Percentiles rank a stretch among this genome's conserved stretches.
Evolutionary conservation across 2,888 invertebrate species (phyloP).

Genomic region (Cryptophagus acutangulus): DNA sequence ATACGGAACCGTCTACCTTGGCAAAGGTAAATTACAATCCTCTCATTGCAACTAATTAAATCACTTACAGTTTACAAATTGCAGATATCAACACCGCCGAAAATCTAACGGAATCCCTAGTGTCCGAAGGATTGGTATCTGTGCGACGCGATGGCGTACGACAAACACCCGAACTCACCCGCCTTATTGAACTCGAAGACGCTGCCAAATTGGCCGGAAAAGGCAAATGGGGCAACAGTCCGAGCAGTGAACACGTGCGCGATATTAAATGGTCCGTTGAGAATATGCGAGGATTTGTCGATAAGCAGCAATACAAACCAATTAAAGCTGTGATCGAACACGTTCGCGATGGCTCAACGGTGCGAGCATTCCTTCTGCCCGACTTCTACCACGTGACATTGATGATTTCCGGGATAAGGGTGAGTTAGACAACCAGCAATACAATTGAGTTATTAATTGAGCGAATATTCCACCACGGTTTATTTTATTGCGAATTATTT

Average conservation of each 20-base stretch:
- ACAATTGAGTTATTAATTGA: conserved; percentile 2
- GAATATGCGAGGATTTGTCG: conserved; percentile 71
- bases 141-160: conserved; percentile 67
- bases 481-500: conserved; percentile 6
- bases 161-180: conserved; percentile 61
- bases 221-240: conserved; percentile 64
- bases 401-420: conserved; percentile 91
- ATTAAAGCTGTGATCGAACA: conserved; percentile 93
- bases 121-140: conserved; percentile 84
- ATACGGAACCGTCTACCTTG: conserved; percentile 83
- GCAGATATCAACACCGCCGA: conserved; percentile 63
- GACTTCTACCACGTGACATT: conserved; percentile 88
- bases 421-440: conserved; percentile 51
- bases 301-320: conserved; percentile 79
- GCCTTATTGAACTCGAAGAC: conserved; percentile 81
- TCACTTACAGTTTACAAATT: conserved; percentile 14
- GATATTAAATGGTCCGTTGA: conserved; percentile 87
- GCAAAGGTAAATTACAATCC: conserved; percentile 58
- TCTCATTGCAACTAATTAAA: conserved; percentile 4
- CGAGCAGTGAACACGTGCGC: conserved; percentile 69
- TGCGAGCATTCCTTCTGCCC: conserved; percentile 85
- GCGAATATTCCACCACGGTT: too few relatives aligned
- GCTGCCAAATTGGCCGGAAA: conserved; percentile 81
- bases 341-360: conserved; percentile 95
- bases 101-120: conserved; percentile 82